Conservation (phyloP, 2,113 vertebrate genomes). For the Lota lota region DNA sequence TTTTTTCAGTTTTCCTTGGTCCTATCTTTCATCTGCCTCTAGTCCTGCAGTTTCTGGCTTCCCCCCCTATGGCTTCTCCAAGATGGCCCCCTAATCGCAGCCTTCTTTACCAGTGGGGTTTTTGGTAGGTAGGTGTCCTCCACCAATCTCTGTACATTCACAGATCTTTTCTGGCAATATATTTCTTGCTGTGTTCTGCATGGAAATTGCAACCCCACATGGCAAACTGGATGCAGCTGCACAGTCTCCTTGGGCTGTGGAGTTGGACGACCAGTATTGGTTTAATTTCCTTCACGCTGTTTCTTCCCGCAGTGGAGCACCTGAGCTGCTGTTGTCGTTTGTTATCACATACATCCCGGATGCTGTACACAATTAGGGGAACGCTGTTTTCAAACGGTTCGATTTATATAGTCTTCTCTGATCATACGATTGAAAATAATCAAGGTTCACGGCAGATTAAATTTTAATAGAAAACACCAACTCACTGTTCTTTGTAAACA, state of each 20-base stretch:
- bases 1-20: constrained; percentile 46
- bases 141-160: constrained; percentile 26
- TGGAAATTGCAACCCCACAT: constrained; percentile 32
- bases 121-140: constrained; percentile 52
- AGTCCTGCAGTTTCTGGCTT: constrained; percentile 61
- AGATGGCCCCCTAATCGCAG: constrained; percentile 61
- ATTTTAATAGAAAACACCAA: constrained; percentile 28
- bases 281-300: constrained; percentile 29
- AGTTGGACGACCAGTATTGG: constrained; percentile 14
- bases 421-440: constrained; percentile 41
- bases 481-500: constrained; percentile 26
- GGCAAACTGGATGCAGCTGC: constrained; percentile 37
- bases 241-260: background rate
- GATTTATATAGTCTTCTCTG: constrained; percentile 30
- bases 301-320: constrained; percentile 28
- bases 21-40: constrained; percentile 58
- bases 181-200: constrained; percentile 19
- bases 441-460: constrained; percentile 22
- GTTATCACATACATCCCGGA: constrained; percentile 24
- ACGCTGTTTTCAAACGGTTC: constrained; percentile 42
- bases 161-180: constrained; percentile 29
- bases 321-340: constrained; percentile 24
- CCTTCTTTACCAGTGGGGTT: constrained; percentile 43
- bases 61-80: constrained; percentile 58
- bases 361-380: constrained; percentile 34